Percentiles rank a stretch among this genome's conserved stretches.
These are phyloP conservation scores for Mellilla xanthometata DNA, from an alignment of 2,888 invertebrate species.

Conservation along the genomic window DNA sequence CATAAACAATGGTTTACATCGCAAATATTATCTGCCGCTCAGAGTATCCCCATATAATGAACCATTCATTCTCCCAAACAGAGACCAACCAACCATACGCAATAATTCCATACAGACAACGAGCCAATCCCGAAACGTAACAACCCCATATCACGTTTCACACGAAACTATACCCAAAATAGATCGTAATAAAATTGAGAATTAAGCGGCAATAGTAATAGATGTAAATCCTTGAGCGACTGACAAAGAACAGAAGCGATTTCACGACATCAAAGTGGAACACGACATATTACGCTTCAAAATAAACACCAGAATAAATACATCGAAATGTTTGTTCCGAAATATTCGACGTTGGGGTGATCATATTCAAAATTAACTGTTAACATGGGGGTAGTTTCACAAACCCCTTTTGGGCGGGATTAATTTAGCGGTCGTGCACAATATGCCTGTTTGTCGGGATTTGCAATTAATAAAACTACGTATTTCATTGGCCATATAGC, in stretches of 20 bases:
- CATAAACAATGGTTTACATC: slow-evolving; percentile 80
- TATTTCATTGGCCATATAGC: slow-evolving; percentile 7
- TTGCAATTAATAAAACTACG: slow-evolving; percentile 60
- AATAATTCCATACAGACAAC: slow-evolving; percentile 69
- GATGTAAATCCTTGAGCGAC: slow-evolving; percentile 74
- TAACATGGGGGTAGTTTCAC: slow-evolving; percentile 70
- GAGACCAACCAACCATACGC: slow-evolving; percentile 81
- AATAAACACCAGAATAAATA: slow-evolving; percentile 82
- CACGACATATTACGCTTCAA: slow-evolving; percentile 81
- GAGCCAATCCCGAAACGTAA: slow-evolving; percentile 49
- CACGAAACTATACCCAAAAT: slow-evolving; percentile 71
- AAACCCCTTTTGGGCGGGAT: slow-evolving; percentile 73
- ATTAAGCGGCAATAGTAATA: slow-evolving; percentile 67
- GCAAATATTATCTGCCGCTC: slow-evolving; percentile 77
- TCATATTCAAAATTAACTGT: slow-evolving; percentile 76
- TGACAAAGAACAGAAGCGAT: slow-evolving; percentile 81
- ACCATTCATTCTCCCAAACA: slow-evolving; percentile 81
- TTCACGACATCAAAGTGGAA: slow-evolving; percentile 83
- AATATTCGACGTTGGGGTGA: slow-evolving; percentile 77
- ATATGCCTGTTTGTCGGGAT: slow-evolving; percentile 46
- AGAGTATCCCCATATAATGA: slow-evolving; percentile 79
- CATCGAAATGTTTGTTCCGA: slow-evolving; percentile 78
- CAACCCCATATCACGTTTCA: slow-evolving; percentile 66
- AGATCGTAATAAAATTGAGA: slow-evolving; percentile 72
- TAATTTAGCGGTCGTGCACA: slow-evolving; percentile 67